These are phyloP conservation scores for Struthidea cinerea DNA, from an alignment of 2,113 vertebrate species.

Conservation along the genomic window DNA sequence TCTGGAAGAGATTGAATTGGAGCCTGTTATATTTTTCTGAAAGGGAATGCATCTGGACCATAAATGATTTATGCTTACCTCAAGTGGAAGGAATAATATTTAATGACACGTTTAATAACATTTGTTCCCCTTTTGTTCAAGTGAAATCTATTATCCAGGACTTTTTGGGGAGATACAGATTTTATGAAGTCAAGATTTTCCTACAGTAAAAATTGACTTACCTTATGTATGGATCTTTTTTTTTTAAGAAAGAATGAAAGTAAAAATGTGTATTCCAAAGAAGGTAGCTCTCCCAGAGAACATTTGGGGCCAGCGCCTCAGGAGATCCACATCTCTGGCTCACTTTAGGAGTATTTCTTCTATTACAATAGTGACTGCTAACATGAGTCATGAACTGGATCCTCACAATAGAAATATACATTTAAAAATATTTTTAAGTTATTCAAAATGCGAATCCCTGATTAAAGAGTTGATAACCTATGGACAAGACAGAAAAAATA, in stretches of 20 bases:
- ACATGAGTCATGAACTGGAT: not conserved
- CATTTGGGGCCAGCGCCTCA: not conserved
- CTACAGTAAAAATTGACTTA: not conserved
- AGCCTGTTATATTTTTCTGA: not conserved
- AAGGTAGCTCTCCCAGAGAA: not conserved
- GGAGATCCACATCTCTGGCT: not conserved
- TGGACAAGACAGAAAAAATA: not conserved
- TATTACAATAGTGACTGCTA: not conserved
- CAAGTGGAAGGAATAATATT: not conserved
- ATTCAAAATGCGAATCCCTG: rapidly evolving
- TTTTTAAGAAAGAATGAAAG: not conserved
- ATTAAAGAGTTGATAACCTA: not conserved
- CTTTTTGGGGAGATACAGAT: not conserved
- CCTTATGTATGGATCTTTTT: rapidly evolving
- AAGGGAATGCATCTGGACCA: not conserved
- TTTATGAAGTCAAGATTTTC: not conserved
- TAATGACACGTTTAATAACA: not conserved
- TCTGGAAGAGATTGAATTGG: not conserved
- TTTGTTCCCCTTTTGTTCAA: not conserved
- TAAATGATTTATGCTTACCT: not conserved
- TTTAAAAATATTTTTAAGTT: not conserved
- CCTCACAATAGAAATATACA: not conserved
- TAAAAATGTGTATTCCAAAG: not conserved
- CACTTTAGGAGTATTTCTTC: not conserved
- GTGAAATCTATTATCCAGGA: not conserved